Percentiles rank a stretch among this genome's conserved stretches.
These are phyloP conservation scores for Acanthurus leucopareius DNA, from an alignment of 2,797 vertebrate genomes.

Conservation along the genomic window DNA sequence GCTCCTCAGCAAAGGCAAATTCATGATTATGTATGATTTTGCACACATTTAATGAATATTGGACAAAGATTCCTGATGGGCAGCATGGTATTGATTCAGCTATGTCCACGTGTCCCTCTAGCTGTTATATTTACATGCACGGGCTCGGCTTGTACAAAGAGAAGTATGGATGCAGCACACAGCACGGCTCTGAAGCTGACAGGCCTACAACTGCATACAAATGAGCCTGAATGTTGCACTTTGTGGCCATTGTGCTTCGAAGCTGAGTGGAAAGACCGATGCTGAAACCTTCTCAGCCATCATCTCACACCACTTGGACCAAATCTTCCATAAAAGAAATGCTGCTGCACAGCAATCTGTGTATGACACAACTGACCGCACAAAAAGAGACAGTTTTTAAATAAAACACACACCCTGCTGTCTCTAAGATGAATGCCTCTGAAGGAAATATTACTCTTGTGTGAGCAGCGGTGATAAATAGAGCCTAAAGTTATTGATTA, in stretches of 20 bases:
- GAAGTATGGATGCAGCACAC: background rate
- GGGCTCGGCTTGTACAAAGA: background rate
- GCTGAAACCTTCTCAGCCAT: constrained; percentile 12
- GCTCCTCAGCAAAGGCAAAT: too few species aligned
- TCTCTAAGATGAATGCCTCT: background rate
- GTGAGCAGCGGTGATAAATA: constrained; percentile 35
- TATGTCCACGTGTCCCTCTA: too few species aligned
- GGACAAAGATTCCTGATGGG: too few species aligned
- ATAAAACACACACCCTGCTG: constrained; percentile 1
- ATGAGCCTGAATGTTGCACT: constrained; percentile 10
- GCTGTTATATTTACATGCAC: background rate
- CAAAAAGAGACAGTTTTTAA: constrained; percentile 1
- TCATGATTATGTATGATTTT: too few species aligned
- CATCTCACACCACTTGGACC: background rate
- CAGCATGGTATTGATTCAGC: too few species aligned
- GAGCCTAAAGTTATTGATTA: constrained; percentile 60
- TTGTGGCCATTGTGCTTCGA: background rate
- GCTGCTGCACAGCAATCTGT: background rate
- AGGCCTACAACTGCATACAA: constrained; percentile 24
- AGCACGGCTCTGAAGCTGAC: constrained; percentile 10
- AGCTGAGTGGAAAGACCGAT: background rate
- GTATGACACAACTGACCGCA: background rate
- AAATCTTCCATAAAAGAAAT: background rate
- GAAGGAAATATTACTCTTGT: background rate
- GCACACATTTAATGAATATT: too few species aligned